Conservation (phyloP, 2,888 invertebrate genomes). For the Axea sp. region DNA sequence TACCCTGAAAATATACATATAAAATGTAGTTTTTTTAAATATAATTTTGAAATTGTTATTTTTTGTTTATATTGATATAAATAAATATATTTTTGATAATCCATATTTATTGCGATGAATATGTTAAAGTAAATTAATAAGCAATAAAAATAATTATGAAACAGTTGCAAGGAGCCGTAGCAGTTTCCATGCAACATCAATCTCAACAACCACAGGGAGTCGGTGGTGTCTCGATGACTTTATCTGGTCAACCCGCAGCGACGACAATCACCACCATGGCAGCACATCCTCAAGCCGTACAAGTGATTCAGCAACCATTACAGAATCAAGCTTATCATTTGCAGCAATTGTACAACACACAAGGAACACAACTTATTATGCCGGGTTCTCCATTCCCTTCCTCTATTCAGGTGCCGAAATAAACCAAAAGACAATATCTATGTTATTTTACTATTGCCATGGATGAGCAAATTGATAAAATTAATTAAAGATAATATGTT, state of each 20-base stretch:
- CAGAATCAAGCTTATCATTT: conserved; percentile 87
- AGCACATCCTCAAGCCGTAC: conserved; percentile 86
- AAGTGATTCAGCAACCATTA: conserved; percentile 90
- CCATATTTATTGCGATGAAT: too few relatives aligned
- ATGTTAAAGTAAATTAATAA: too few relatives aligned
- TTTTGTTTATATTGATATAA: too few relatives aligned
- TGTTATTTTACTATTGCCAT: too few relatives aligned
- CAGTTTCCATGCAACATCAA: conserved; percentile 81
- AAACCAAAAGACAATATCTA: too few relatives aligned
- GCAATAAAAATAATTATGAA: conserved; percentile 5
- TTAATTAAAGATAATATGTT: too few relatives aligned
- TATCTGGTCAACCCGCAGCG: conserved; percentile 79
- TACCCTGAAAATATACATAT: too few relatives aligned
- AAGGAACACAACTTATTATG: conserved; percentile 88
- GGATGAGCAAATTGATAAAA: too few relatives aligned
- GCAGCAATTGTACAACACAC: conserved; percentile 90
- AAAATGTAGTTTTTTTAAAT: too few relatives aligned
- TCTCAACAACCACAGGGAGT: conserved; percentile 79
- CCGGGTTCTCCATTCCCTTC: conserved; percentile 84
- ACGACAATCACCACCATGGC: conserved; percentile 88
- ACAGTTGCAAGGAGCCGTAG: conserved; percentile 75
- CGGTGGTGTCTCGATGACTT: conserved; percentile 79
- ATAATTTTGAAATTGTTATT: too few relatives aligned
- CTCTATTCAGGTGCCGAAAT: conserved; percentile 84
- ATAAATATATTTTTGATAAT: too few relatives aligned